Conservation (phyloP, 2,797 vertebrate genomes). For the Premnoplex brunnescens region DNA sequence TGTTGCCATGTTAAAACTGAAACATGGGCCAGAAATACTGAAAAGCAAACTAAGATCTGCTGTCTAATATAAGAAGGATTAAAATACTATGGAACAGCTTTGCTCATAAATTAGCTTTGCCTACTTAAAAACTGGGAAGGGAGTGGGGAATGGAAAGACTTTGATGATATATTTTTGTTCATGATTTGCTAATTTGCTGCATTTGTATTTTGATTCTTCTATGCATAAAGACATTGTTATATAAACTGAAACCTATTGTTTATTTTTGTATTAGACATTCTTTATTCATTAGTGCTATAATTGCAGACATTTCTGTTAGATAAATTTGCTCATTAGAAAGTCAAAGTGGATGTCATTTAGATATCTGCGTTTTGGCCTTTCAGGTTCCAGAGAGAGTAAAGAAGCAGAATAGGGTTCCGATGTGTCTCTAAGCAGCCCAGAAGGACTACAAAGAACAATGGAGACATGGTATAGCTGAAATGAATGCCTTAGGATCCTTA, state of each 20-base stretch:
- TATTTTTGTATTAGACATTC: background rate
- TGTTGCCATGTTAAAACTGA: background rate
- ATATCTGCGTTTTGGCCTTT: background rate
- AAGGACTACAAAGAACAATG: background rate
- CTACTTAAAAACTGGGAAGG: background rate
- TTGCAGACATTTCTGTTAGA: background rate
- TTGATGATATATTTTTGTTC: background rate
- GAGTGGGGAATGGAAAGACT: background rate
- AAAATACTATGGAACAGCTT: background rate
- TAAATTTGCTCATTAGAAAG: background rate
- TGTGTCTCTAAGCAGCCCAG: background rate
- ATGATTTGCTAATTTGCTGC: background rate
- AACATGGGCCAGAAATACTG: background rate
- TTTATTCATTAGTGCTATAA: background rate
- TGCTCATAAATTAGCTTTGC: background rate
- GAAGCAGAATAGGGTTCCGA: background rate
- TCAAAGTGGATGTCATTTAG: background rate
- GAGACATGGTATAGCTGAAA: background rate
- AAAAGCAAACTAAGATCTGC: background rate
- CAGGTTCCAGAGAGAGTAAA: background rate
- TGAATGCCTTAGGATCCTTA: background rate
- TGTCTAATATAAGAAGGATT: background rate
- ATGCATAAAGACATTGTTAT: background rate
- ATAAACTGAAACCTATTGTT: background rate
- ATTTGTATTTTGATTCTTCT: background rate